Conservation (phyloP, 2,888 invertebrate species). For the Schrankia costaestrigalis region DNA sequence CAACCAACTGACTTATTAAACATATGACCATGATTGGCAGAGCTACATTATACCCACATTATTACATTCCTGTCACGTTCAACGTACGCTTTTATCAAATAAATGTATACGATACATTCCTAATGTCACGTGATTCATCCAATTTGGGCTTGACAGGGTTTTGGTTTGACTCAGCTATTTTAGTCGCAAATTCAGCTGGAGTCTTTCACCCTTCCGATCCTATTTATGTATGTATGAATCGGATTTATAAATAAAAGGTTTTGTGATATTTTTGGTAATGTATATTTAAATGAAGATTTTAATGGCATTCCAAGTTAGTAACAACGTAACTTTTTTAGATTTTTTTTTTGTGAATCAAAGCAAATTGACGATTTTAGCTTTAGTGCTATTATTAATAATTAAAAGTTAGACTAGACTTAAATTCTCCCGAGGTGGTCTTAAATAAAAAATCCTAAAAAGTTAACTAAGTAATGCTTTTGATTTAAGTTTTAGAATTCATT, state of each 20-base stretch:
- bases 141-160: slow-evolving; percentile 62
- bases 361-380: too few species aligned
- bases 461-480: too few species aligned
- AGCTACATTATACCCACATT: slow-evolving; percentile 49
- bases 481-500: too few species aligned
- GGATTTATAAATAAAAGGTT: slow-evolving; percentile 25
- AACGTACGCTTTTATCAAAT: slow-evolving; percentile 65
- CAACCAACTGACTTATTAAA: slow-evolving; percentile 38
- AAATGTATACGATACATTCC: slow-evolving; percentile 60
- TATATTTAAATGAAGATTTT: neutral
- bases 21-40: slow-evolving; percentile 58
- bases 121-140: slow-evolving; percentile 60
- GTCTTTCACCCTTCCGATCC: slow-evolving; percentile 32
- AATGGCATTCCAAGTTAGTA: too few species aligned
- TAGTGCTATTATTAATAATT: too few species aligned
- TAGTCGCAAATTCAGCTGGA: slow-evolving; percentile 36
- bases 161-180: slow-evolving; percentile 50
- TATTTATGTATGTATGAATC: slow-evolving; percentile 21
- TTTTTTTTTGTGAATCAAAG: too few species aligned
- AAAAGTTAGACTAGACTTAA: too few species aligned
- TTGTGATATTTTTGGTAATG: slow-evolving; percentile 15
- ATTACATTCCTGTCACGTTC: slow-evolving; percentile 73
- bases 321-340: too few species aligned
- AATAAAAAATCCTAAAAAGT: too few species aligned
- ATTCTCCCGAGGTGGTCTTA: too few species aligned